phyloP scores from a whole-genome alignment of 2,113 vertebrate genomes.

The Lepisosteus oculatus region DNA sequence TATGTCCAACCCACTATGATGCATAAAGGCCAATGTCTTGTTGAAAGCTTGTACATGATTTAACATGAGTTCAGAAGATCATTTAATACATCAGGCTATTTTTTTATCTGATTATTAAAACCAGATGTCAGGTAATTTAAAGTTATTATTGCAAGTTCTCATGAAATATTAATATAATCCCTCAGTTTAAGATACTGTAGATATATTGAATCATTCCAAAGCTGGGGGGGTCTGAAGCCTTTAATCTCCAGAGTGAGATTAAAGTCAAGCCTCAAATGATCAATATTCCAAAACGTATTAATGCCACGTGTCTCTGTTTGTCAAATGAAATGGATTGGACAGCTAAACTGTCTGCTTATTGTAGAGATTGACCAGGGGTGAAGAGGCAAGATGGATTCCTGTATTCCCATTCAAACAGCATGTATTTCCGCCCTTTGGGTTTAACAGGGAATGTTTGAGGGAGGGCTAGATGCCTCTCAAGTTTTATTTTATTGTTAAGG shows the following conservation, averaged over 20 bases:
- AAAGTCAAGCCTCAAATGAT: not conserved
- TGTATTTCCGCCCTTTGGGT: too few species aligned
- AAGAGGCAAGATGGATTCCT: not conserved
- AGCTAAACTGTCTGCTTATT: not conserved
- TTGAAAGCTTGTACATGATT: too few species aligned
- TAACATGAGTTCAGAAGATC: not conserved
- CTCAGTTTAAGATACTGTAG: not conserved
- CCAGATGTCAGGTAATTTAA: conserved; percentile 7
- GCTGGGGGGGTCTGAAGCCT: not conserved
- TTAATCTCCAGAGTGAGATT: not conserved
- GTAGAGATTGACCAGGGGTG: too few species aligned
- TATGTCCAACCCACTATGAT: not conserved
- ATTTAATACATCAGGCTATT: not conserved
- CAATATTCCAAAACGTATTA: not conserved
- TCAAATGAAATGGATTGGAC: not conserved
- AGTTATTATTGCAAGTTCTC: not conserved
- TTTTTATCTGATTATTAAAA: not conserved
- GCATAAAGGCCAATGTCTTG: not conserved
- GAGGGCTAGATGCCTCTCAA: too few species aligned
- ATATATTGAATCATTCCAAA: not conserved
- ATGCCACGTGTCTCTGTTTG: not conserved
- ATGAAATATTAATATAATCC: not conserved
- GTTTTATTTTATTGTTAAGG: too few species aligned
- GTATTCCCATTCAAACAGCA: too few species aligned
- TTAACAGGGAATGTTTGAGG: too few species aligned